Percentiles rank a stretch among this genome's conserved stretches.
Evolutionary conservation across 2,797 vertebrate species (phyloP).

Genomic region (Phylloscopus collybita): DNA sequence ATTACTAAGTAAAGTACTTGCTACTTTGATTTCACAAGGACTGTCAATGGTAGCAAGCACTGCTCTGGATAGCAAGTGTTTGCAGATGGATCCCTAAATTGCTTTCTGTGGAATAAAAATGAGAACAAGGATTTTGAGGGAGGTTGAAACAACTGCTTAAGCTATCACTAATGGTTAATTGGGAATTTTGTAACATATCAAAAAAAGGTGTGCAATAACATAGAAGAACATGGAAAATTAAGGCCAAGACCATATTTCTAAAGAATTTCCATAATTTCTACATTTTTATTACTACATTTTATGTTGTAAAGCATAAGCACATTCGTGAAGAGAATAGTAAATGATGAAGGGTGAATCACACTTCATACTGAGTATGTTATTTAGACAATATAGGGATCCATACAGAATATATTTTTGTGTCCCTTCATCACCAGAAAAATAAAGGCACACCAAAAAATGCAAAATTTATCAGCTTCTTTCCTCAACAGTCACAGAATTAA

Average conservation of each 20-base stretch:
- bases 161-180: neutral
- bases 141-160: conserved; percentile 37
- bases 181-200: conserved; percentile 13
- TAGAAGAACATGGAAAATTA: conserved; percentile 6
- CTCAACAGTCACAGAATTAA: neutral
- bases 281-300: neutral
- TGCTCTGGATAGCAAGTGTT: neutral
- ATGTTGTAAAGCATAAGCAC: neutral
- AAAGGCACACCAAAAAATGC: neutral
- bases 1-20: neutral
- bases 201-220: neutral
- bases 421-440: neutral
- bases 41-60: neutral
- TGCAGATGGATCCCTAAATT: neutral
- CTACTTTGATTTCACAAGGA: neutral
- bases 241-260: conserved; percentile 6
- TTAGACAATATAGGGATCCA: neutral
- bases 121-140: neutral
- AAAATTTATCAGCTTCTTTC: neutral
- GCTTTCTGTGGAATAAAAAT: conserved; percentile 12
- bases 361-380: neutral
- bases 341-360: neutral
- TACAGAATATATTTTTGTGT: neutral
- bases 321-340: neutral
- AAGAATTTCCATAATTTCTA: neutral